These are phyloP conservation scores for Meteorus sp. DNA, from an alignment of 1,140 invertebrate genomes.

Conservation along the genomic window DNA sequence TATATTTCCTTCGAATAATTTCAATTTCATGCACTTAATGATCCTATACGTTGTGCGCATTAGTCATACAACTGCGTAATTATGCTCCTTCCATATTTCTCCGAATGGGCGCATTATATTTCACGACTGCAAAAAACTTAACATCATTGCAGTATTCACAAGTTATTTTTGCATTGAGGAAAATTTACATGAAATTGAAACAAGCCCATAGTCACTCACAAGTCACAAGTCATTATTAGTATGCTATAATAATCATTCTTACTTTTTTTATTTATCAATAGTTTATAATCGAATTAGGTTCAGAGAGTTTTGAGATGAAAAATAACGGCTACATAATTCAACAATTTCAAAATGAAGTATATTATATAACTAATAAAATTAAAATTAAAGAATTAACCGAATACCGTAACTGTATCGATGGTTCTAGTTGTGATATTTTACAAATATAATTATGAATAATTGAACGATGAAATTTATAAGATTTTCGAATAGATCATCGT, in stretches of 20 bases:
- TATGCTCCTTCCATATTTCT: no score
- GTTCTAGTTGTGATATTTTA: conserved; percentile 61
- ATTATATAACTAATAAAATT: neutral
- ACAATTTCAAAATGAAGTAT: neutral
- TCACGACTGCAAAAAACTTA: no score
- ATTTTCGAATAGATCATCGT: conserved; percentile 17
- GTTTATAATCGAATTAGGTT: conserved; percentile 17
- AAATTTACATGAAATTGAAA: conserved; percentile 2
- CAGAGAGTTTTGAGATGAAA: neutral
- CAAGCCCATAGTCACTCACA: conserved; percentile 26
- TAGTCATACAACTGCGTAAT: no score
- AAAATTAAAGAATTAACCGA: conserved; percentile 30
- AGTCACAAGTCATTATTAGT: conserved; percentile 36
- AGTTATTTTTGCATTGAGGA: conserved; percentile 1
- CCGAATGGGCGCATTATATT: no score
- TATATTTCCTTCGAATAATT: neutral
- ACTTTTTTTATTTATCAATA: conserved; percentile 26
- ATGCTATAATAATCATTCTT: conserved; percentile 28
- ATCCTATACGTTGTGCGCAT: no score
- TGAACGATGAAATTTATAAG: conserved; percentile 17
- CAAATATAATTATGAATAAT: conserved; percentile 42
- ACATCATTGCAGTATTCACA: no score
- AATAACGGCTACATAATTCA: conserved; percentile 25
- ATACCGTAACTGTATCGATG: conserved; percentile 51
- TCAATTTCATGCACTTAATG: neutral